phyloP scores from a whole-genome alignment of 2,888 invertebrate genomes.

The Cephus pulcher region DNA sequence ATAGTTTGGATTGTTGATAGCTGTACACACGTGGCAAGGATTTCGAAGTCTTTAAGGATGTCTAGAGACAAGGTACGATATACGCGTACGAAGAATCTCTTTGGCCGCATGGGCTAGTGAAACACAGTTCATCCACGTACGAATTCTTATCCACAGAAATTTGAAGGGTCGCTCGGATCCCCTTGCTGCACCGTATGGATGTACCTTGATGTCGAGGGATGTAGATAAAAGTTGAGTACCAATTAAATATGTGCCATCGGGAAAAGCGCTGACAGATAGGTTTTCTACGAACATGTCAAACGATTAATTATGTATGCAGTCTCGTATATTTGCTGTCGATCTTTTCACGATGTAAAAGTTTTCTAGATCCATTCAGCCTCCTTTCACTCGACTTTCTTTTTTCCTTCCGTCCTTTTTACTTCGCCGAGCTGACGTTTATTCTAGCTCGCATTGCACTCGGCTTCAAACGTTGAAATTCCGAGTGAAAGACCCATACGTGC shows the following conservation, averaged over 20 bases:
- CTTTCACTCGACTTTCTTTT: too few relatives aligned
- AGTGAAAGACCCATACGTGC: too few relatives aligned
- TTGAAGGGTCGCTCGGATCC: not conserved
- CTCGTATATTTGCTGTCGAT: constrained; percentile 20
- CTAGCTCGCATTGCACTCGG: too few relatives aligned
- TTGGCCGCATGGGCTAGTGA: not conserved
- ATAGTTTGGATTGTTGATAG: not conserved
- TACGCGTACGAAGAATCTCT: not conserved
- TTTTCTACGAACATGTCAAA: not conserved
- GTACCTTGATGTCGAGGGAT: not conserved
- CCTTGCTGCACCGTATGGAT: not conserved
- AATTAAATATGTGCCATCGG: constrained; percentile 6
- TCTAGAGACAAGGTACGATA: not conserved
- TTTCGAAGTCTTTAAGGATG: not conserved
- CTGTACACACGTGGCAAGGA: not conserved
- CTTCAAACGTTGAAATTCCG: too few relatives aligned
- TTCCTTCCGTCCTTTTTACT: too few relatives aligned
- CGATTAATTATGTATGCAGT: constrained; percentile 29
- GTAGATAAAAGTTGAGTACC: not conserved
- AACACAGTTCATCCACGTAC: not conserved
- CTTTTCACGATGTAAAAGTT: not conserved
- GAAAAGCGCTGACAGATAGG: constrained; percentile 5
- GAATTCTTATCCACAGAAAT: not conserved
- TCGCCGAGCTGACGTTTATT: too few relatives aligned
- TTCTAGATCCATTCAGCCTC: not conserved